phyloP scores from a whole-genome alignment of 1,140 invertebrate genomes.

The Dendroctonus valens region DNA sequence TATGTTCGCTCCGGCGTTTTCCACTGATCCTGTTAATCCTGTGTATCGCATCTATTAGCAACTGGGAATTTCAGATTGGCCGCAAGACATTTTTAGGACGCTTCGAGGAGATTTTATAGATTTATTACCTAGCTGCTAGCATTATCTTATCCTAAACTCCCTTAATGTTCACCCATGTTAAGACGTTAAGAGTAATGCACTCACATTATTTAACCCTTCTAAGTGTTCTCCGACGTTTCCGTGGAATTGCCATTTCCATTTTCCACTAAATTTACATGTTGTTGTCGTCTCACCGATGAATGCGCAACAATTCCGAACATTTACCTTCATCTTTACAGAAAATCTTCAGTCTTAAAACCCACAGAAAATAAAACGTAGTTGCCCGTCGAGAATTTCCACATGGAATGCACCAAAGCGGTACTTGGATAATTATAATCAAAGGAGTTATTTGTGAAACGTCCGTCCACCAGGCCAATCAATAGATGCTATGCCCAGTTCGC shows the following conservation, averaged over 20 bases:
- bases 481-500: slow-evolving; percentile 5
- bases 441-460: slow-evolving; percentile 24
- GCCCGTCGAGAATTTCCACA: neutral
- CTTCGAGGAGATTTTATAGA: slow-evolving; percentile 16
- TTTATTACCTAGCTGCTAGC: slow-evolving; percentile 19
- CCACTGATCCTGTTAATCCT: slow-evolving; percentile 28
- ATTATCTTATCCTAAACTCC: slow-evolving; percentile 31
- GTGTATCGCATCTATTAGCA: slow-evolving; percentile 35
- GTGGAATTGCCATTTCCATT: too few species aligned
- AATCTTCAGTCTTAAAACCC: too few species aligned
- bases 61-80: slow-evolving; percentile 23
- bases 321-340: neutral
- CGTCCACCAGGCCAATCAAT: slow-evolving; percentile 13
- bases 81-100: slow-evolving; percentile 30
- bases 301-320: too few species aligned
- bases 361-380: too few species aligned
- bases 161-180: slow-evolving; percentile 21
- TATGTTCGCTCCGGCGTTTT: slow-evolving; percentile 17
- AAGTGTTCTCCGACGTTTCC: too few species aligned
- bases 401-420: slow-evolving; percentile 12
- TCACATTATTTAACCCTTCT: too few species aligned
- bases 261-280: too few species aligned
- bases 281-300: too few species aligned
- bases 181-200: slow-evolving; percentile 26
- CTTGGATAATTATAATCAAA: slow-evolving; percentile 18